phyloP scores from a whole-genome alignment of 2,797 vertebrate genomes.

The Denticeps clupeoides region DNA sequence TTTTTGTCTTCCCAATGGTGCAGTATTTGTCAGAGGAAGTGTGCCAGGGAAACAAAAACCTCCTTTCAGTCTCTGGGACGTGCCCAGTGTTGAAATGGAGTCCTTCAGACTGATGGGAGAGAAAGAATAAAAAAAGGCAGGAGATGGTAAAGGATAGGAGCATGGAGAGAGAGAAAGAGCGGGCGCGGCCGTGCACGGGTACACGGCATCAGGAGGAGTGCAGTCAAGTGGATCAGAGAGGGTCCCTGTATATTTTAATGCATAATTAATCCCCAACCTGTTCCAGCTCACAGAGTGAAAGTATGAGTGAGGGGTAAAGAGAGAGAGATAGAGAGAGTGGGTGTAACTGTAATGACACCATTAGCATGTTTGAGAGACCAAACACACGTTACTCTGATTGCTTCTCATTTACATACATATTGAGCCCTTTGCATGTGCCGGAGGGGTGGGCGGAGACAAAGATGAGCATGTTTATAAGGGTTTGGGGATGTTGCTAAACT shows the following conservation, averaged over 20 bases:
- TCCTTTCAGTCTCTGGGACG: conserved; percentile 59
- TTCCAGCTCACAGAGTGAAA: conserved; percentile 36
- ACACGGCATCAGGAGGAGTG: conserved; percentile 30
- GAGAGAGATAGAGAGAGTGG: conserved; percentile 8
- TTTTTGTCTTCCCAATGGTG: conserved; percentile 31
- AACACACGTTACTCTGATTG: conserved; percentile 51
- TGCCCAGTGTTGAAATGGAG: conserved; percentile 59
- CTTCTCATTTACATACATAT: conserved; percentile 64
- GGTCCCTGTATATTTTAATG: conserved; percentile 49
- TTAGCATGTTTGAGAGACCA: conserved; percentile 47
- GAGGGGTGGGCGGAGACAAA: conserved; percentile 37
- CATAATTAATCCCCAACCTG: conserved; percentile 59
- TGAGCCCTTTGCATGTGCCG: conserved; percentile 35
- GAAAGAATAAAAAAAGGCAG: neutral
- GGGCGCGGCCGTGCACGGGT: conserved; percentile 5
- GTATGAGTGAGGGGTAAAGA: conserved; percentile 12
- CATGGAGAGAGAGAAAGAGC: neutral
- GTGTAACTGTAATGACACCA: conserved; percentile 40
- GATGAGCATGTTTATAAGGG: conserved; percentile 1
- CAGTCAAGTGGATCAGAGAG: conserved; percentile 41
- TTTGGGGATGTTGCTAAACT: conserved; percentile 37
- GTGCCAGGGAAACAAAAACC: conserved; percentile 63
- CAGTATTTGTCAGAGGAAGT: conserved; percentile 59
- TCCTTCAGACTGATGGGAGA: conserved; percentile 41
- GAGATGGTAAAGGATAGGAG: neutral